A percentile compares a stretch with the other conserved stretches of the same genome.
Evolutionary conservation across 2,797 vertebrate genomes (phyloP).

Genomic region (Okamejei kenojei): DNA sequence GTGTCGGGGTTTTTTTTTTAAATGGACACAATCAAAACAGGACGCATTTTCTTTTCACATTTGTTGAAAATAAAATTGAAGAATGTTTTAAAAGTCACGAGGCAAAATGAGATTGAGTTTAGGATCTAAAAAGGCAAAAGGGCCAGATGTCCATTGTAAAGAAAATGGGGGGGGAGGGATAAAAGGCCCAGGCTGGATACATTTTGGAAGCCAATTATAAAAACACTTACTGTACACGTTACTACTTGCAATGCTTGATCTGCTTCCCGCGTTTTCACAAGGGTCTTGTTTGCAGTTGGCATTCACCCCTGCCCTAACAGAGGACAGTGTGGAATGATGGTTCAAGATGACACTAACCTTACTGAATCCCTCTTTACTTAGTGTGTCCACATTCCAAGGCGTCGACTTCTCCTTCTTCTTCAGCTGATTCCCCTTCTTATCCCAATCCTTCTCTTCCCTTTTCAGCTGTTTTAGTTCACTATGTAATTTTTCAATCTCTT

Average conservation of each 20-base stretch:
- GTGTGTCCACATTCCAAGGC: slow-evolving; percentile 83
- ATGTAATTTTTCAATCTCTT: slow-evolving; percentile 58
- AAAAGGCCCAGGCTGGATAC: background rate
- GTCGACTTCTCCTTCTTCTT: slow-evolving; percentile 67
- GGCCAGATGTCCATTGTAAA: background rate
- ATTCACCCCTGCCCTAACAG: background rate
- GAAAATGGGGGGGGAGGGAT: background rate
- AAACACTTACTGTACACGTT: no score
- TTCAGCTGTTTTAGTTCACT: slow-evolving; percentile 64
- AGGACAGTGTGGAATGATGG: background rate
- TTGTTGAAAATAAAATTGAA: no score
- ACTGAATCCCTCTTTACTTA: slow-evolving; percentile 83
- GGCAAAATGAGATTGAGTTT: no score
- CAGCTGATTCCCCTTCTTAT: slow-evolving; percentile 65
- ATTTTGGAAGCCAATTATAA: no score
- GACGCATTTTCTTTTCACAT: no score
- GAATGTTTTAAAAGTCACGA: no score
- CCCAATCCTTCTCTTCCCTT: slow-evolving; percentile 64
- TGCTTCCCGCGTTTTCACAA: no score
- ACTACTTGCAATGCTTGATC: no score
- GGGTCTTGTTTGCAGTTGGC: no score
- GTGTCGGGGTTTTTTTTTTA: background rate
- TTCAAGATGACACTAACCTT: slow-evolving; percentile 59
- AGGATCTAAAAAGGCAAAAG: no score
- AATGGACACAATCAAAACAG: no score